Conservation (phyloP, 2,113 vertebrate genomes). For the Saguinus midas region DNA sequence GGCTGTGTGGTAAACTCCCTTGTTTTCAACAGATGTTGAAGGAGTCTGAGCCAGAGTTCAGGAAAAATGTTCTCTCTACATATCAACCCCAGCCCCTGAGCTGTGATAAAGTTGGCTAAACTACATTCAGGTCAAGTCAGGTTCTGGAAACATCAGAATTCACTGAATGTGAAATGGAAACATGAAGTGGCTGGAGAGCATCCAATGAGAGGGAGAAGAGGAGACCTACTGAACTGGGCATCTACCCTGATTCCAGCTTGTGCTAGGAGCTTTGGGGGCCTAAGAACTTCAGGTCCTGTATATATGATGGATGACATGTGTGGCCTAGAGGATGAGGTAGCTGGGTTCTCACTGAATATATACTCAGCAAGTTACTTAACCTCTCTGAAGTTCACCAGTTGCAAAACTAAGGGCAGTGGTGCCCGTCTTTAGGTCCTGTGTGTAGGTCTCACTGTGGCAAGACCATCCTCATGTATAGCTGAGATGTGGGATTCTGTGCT, state of each 20-base stretch:
- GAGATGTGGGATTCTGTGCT: not conserved
- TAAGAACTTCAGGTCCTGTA: not conserved
- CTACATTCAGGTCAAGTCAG: constrained; percentile 47
- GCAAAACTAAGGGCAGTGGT: not conserved
- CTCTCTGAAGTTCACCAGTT: not conserved
- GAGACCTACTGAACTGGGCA: not conserved
- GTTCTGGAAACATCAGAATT: constrained; percentile 24
- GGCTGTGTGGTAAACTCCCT: constrained; percentile 77
- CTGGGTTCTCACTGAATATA: not conserved
- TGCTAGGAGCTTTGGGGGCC: not conserved
- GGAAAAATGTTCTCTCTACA: constrained; percentile 63
- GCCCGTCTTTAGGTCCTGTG: too few relatives aligned
- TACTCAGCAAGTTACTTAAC: not conserved
- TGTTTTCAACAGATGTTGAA: constrained; percentile 79
- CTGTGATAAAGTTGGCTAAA: constrained; percentile 61
- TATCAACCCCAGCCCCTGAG: constrained; percentile 72
- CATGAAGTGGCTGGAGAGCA: not conserved
- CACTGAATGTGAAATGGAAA: constrained; percentile 1
- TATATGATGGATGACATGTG: not conserved
- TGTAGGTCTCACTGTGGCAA: not conserved
- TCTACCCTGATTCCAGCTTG: not conserved
- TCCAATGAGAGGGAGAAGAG: not conserved
- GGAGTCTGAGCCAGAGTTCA: constrained; percentile 69
- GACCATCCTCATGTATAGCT: not conserved
- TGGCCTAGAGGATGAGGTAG: not conserved